Conservation (phyloP, 2,113 vertebrate genomes). For the Bufo gargarizans region DNA sequence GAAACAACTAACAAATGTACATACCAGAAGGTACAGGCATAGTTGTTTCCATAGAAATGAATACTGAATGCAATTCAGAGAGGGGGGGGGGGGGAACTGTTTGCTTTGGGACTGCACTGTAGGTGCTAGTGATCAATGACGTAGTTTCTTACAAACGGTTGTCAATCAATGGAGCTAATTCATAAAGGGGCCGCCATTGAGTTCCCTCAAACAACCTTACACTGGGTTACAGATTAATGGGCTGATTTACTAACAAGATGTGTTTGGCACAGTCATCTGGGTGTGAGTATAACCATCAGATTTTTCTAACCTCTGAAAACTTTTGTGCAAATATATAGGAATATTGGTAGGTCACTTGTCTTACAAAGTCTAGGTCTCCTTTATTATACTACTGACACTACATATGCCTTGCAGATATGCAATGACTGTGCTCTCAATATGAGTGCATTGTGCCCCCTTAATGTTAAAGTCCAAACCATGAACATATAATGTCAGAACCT, state of each 20-base stretch:
- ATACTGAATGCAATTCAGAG: neutral
- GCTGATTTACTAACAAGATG: neutral
- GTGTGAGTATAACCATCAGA: neutral
- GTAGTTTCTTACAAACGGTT: neutral
- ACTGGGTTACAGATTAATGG: slow-evolving; percentile 13
- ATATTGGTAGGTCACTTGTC: neutral
- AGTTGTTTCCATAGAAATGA: neutral
- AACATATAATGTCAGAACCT: neutral
- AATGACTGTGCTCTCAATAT: neutral
- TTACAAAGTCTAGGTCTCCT: neutral
- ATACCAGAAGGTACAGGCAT: neutral
- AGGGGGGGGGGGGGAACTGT: neutral
- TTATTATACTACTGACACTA: neutral
- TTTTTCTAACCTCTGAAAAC: neutral
- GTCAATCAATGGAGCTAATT: slow-evolving; percentile 23
- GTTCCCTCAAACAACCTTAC: neutral
- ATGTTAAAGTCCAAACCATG: neutral
- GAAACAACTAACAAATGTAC: neutral
- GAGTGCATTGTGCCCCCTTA: neutral
- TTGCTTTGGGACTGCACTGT: neutral
- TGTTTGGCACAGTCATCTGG: neutral
- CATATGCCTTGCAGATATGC: neutral
- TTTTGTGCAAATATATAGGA: neutral
- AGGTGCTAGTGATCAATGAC: neutral
- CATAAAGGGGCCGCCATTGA: neutral